Evolutionary conservation across 2,113 vertebrate species (phyloP), one percentile per base, ranked within the genome.

Genomic region (western clawed frog (Xenopus tropicalis)): DNA sequence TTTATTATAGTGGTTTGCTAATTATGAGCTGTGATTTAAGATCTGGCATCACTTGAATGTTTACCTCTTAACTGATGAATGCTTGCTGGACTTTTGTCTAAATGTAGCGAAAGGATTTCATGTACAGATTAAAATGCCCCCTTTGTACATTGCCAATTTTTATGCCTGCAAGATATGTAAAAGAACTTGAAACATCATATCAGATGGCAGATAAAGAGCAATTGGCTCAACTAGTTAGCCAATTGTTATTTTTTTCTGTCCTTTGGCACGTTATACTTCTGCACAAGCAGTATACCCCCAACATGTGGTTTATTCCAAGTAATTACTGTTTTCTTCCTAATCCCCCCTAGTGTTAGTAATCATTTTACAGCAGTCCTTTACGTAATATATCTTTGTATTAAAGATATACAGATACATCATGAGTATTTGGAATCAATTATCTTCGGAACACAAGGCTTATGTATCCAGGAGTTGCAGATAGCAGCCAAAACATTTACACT

Each of bases 11-110:
- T n/a, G 19, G 16, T 20, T 20, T 5, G 52, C n/a, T 54, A 54
- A 54, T 54, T n/a, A 54, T 54, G 52, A n/a, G 19, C 52, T 54
- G n/a, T 54, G 52, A 54, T 54, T 54, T 54, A 54, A 54, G 52
- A n/a, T 7, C 52, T 54, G 52, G 52, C 52, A 54, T 5, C 52
- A 54, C 17, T 54, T 54, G 16, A 54, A 54, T 54, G 19, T 54
- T 54, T 54, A 54, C 19, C 19, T 54, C 52, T 54, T 54, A 54
- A 54, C 52, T 54, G 52, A 54, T 54, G 52, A 54, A 54, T 54
- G 19, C 19, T 9, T 9, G n/a, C 19, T 54, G 52, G 52, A 54
- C 19, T n/a, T 48, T 13, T 48, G 46, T 14, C 46, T 48, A 17
- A 48, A 48, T 48, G 13, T 54, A 54, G 14, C 52, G 7, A 5